These are phyloP conservation scores for Aphelinus atriplicis DNA, from an alignment of 1,140 invertebrate genomes.

Conservation along the genomic window DNA sequence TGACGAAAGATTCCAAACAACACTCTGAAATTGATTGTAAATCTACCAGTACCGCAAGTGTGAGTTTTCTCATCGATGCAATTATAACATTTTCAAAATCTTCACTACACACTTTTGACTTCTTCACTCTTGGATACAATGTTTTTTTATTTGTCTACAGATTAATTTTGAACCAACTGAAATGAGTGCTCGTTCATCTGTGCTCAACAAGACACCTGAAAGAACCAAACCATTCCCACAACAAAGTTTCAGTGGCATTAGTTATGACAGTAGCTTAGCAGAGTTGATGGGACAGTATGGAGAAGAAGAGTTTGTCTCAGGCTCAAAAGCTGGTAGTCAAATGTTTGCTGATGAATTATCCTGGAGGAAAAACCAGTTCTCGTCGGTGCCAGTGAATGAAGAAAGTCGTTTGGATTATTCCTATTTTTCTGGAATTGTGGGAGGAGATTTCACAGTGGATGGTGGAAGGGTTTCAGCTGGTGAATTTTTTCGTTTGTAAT, in stretches of 20 bases:
- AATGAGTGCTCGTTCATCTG: constrained; percentile 58
- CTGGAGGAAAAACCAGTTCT: constrained; percentile 48
- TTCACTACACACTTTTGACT: not conserved
- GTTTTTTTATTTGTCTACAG: constrained; percentile 43
- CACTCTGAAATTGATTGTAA: not conserved
- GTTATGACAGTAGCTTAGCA: constrained; percentile 47
- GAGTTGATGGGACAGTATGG: constrained; percentile 53
- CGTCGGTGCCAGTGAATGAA: constrained; percentile 34
- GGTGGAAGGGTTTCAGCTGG: constrained; percentile 53
- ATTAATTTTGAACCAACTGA: constrained; percentile 56
- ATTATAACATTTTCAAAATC: not conserved
- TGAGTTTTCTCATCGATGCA: constrained; percentile 27
- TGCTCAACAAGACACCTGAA: constrained; percentile 44
- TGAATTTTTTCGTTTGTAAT: constrained; percentile 57
- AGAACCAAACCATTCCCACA: constrained; percentile 32
- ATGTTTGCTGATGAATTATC: constrained; percentile 53
- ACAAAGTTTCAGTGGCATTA: constrained; percentile 41
- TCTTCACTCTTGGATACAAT: constrained; percentile 11
- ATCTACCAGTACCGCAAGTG: constrained; percentile 27
- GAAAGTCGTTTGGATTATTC: constrained; percentile 50
- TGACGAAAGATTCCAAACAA: no score
- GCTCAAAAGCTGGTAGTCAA: constrained; percentile 50
- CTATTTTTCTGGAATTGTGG: constrained; percentile 59
- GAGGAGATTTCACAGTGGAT: constrained; percentile 53
- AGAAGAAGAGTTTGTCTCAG: constrained; percentile 55